phyloP scores from a whole-genome alignment of 2,113 vertebrate species.

The Gallinago media region DNA sequence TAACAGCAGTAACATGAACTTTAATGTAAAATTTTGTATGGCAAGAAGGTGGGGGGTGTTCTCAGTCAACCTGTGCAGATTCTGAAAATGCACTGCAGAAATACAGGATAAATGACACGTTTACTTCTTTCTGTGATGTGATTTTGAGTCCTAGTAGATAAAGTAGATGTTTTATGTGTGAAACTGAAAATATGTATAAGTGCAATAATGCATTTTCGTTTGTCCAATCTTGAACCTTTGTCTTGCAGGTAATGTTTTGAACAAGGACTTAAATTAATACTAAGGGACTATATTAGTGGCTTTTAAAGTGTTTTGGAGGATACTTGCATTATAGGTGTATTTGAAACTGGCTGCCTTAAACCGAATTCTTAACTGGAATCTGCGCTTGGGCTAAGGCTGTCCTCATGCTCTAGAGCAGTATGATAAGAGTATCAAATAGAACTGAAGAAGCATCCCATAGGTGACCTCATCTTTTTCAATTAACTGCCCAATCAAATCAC shows the following conservation, averaged over 20 bases:
- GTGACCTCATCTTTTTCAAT: neutral
- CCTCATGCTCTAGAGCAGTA: neutral
- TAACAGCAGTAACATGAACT: neutral
- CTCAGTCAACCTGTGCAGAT: neutral
- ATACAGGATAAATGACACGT: neutral
- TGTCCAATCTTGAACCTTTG: neutral
- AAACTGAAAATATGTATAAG: neutral
- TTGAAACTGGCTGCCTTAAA: neutral
- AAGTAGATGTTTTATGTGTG: neutral
- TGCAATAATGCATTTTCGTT: neutral
- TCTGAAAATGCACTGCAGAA: neutral
- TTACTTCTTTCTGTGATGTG: neutral
- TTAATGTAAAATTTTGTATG: neutral
- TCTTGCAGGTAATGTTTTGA: neutral
- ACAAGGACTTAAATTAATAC: neutral
- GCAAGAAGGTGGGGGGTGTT: neutral
- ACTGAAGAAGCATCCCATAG: neutral
- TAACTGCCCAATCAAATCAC: neutral
- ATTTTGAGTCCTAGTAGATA: neutral
- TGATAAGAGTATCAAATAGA: neutral
- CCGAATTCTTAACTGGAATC: neutral
- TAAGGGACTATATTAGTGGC: neutral
- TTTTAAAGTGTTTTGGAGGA: neutral
- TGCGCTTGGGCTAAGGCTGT: neutral
- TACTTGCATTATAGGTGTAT: neutral